Percentiles rank a stretch among this genome's conserved stretches.
These are phyloP conservation scores for Nothocercus julius DNA, from an alignment of 2,113 vertebrate genomes.

Conservation along the genomic window DNA sequence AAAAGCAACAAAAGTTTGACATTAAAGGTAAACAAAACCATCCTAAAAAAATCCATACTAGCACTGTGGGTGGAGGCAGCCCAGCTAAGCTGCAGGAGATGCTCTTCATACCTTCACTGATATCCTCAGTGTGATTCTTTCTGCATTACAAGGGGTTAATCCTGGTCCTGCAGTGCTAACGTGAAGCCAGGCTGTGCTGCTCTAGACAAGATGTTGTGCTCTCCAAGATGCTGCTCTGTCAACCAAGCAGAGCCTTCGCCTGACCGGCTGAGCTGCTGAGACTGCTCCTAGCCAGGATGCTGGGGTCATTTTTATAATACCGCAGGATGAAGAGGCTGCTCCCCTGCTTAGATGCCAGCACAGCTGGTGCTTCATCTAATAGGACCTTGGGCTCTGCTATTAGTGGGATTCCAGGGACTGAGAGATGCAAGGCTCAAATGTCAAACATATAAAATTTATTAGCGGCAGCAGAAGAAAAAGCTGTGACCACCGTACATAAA, in stretches of 20 bases:
- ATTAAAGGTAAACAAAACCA: neutral
- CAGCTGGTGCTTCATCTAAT: neutral
- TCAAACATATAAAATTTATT: conserved; percentile 45
- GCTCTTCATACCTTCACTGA: neutral
- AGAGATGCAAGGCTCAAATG: conserved; percentile 13
- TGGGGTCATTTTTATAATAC: neutral
- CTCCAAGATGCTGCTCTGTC: neutral
- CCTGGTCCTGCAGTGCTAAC: neutral
- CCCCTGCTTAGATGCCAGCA: neutral
- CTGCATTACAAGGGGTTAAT: neutral
- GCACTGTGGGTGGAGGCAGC: neutral
- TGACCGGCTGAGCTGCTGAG: neutral
- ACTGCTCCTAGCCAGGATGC: neutral
- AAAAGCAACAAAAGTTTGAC: neutral
- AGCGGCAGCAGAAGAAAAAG: conserved; percentile 12
- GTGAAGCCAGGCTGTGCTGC: neutral
- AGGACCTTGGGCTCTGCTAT: neutral
- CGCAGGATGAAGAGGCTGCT: neutral
- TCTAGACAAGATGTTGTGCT: neutral
- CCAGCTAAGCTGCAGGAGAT: neutral
- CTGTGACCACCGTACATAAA: neutral
- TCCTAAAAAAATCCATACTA: neutral
- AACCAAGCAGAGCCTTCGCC: neutral
- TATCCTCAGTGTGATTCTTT: neutral
- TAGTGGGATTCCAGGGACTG: neutral